phyloP scores from a whole-genome alignment of 30 jellyfish, hydroid and myxozoan species.

The Clytia hemisphaerica region DNA sequence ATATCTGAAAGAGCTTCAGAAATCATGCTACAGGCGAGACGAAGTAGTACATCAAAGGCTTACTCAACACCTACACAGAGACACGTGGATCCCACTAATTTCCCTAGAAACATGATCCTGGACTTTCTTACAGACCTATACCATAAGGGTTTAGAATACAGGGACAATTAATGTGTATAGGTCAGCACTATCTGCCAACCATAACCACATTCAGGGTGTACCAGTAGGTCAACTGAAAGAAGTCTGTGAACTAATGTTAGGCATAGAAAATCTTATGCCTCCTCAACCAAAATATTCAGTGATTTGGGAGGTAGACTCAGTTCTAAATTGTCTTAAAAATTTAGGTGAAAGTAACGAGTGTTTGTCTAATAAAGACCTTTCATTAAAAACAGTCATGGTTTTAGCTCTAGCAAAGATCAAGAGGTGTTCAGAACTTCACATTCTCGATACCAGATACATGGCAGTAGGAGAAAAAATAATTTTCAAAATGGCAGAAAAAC shows the following conservation, averaged over 20 bases:
- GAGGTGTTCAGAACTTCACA: conserved; percentile 21
- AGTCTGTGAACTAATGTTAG: conserved; percentile 12
- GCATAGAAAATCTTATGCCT: conserved; percentile 18
- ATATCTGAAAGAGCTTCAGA: conserved; percentile 16
- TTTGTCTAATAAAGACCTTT: conserved; percentile 3
- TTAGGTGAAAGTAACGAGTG: not conserved
- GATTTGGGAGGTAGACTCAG: conserved; percentile 21
- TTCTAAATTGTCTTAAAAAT: not conserved
- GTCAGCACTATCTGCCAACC: conserved; percentile 23
- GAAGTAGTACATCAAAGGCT: conserved; percentile 25
- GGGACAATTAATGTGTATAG: conserved; percentile 22
- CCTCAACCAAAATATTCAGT: conserved; percentile 9
- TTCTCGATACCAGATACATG: no score
- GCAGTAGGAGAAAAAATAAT: no score
- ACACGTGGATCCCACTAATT: conserved; percentile 24
- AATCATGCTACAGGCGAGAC: conserved; percentile 26
- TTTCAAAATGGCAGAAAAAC: no score
- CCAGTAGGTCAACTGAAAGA: conserved; percentile 23
- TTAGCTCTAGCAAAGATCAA: conserved; percentile 18
- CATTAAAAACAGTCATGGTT: not conserved
- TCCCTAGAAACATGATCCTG: conserved; percentile 13
- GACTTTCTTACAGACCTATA: not conserved
- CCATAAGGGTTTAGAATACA: conserved; percentile 12
- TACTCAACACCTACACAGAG: not conserved
- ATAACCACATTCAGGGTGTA: conserved; percentile 10